phyloP scores from a whole-genome alignment of 2,888 invertebrate species.

The Coronaproctus castanopsis region DNA sequence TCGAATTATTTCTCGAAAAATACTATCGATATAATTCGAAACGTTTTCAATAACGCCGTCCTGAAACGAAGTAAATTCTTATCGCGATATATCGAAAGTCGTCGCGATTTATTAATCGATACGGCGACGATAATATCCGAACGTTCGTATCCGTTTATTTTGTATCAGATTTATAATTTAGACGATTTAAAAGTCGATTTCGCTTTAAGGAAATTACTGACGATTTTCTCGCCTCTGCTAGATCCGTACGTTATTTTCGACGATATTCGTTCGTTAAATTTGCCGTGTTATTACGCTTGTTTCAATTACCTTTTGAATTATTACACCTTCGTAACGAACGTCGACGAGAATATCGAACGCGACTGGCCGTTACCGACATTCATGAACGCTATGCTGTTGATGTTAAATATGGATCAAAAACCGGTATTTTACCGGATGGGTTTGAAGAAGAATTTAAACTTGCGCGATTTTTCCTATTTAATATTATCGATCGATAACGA shows the following conservation, averaged over 20 bases:
- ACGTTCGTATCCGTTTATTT: constrained; percentile 2
- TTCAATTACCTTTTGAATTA: constrained; percentile 21
- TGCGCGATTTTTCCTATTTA: constrained; percentile 4
- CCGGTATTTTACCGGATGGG: constrained; percentile 22
- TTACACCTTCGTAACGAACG: constrained; percentile 21
- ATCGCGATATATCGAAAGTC: neutral
- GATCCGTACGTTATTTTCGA: constrained; percentile 20
- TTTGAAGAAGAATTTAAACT: constrained; percentile 17
- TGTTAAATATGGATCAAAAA: constrained; percentile 22
- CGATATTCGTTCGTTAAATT: constrained; percentile 17
- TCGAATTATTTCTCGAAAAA: neutral
- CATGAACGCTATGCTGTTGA: constrained; percentile 22
- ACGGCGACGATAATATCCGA: neutral
- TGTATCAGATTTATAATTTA: neutral
- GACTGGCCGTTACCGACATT: constrained; percentile 22
- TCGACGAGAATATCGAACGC: constrained; percentile 21
- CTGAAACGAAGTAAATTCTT: neutral
- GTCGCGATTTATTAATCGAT: no score
- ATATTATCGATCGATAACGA: constrained; percentile 5
- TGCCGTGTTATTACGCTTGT: constrained; percentile 22
- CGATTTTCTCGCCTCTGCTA: constrained; percentile 23
- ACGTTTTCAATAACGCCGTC: neutral
- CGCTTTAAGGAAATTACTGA: constrained; percentile 25
- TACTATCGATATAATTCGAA: neutral
- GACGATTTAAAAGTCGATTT: constrained; percentile 9